phyloP scores from a whole-genome alignment of 2,888 invertebrate genomes.

The Acanthopleura granulata region DNA sequence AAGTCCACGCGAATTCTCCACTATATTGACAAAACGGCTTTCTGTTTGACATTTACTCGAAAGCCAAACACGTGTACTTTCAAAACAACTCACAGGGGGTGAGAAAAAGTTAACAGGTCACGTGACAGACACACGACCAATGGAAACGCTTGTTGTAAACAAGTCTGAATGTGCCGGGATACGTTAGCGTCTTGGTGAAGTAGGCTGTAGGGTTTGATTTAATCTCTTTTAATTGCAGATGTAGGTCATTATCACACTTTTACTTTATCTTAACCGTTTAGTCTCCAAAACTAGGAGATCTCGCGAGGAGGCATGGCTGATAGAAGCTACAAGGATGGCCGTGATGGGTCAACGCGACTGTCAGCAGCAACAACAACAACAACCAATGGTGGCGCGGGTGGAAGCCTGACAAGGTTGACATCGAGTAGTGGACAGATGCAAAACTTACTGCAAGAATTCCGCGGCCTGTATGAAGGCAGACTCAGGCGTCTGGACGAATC shows the following conservation, averaged over 20 bases:
- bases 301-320: conserved; percentile 2
- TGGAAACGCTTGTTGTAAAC: neutral
- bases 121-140: neutral
- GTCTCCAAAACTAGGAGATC: neutral
- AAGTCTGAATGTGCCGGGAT: conserved; percentile 1
- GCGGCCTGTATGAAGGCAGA: conserved; percentile 63
- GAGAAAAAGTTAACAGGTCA: neutral
- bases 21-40: too few species aligned
- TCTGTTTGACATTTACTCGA: too few species aligned
- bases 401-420: neutral
- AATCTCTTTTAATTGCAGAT: conserved; percentile 1
- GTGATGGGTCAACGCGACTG: neutral
- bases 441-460: conserved; percentile 62
- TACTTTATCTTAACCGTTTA: neutral
- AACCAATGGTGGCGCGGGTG: conserved; percentile 23
- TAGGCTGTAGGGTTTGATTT: neutral
- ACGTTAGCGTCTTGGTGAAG: neutral
- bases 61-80: too few species aligned
- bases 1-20: too few species aligned
- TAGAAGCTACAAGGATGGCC: neutral
- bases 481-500: conserved; percentile 59
- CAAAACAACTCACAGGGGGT: neutral
- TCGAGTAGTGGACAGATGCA: conserved; percentile 62
- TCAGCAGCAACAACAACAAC: neutral
- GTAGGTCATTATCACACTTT: conserved; percentile 7